These are phyloP conservation scores for Micromussa lordhowensis DNA, from an alignment of 92 coral and sea anemone genomes.

Conservation along the genomic window DNA sequence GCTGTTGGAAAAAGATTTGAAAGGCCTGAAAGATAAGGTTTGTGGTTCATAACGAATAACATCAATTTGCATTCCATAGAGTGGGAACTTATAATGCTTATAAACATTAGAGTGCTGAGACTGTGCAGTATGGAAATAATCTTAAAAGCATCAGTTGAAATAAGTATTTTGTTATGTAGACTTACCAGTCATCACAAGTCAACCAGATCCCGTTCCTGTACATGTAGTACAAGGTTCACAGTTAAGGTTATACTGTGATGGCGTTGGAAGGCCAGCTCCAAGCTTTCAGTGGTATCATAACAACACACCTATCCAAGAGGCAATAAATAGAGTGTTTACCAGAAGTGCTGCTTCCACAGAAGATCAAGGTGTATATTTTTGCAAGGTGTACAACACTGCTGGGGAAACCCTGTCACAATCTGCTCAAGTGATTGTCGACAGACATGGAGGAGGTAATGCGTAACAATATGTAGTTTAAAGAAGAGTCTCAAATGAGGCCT, in stretches of 20 bases:
- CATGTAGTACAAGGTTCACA: background rate
- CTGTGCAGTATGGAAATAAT: no score
- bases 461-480: background rate
- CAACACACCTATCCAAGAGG: slow-evolving; percentile 66
- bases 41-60: no score
- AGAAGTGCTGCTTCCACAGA: slow-evolving; percentile 66
- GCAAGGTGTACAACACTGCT: slow-evolving; percentile 74
- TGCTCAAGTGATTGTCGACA: background rate
- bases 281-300: slow-evolving; percentile 88
- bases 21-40: no score
- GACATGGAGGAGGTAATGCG: background rate
- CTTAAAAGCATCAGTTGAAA: no score
- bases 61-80: no score
- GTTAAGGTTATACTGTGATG: slow-evolving; percentile 77
- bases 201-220: slow-evolving; percentile 23
- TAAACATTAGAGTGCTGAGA: no score
- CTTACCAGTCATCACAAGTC: slow-evolving; percentile 39
- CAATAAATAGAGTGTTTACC: slow-evolving; percentile 66
- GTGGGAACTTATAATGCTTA: no score
- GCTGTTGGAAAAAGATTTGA: no score
- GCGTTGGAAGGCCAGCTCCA: slow-evolving; percentile 90
- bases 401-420: slow-evolving; percentile 50
- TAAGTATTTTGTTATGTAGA: slow-evolving; percentile 13
- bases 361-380: slow-evolving; percentile 81
- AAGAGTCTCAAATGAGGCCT: background rate